Evolutionary conservation across 1,140 invertebrate species (phyloP).

Genomic region (Chymomyza costata): DNA sequence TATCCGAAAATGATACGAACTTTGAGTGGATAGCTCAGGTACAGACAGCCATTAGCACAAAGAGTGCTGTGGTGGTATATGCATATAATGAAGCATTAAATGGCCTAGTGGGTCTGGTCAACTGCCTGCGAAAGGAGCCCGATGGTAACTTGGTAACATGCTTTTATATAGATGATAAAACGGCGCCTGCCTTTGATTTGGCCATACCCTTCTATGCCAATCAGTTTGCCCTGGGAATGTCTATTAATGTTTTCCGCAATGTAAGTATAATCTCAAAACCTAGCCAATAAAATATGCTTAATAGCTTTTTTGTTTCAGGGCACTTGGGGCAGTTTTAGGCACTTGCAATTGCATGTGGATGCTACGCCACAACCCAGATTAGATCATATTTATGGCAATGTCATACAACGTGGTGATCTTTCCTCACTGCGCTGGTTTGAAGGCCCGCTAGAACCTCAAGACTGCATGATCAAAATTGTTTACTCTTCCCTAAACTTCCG

Average conservation of each 20-base stretch:
- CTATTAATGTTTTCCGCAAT: conserved; percentile 86
- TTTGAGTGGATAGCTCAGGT: conserved; percentile 78
- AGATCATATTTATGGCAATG: conserved; percentile 87
- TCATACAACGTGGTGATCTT: conserved; percentile 87
- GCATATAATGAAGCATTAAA: conserved; percentile 80
- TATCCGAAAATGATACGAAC: conserved; percentile 59
- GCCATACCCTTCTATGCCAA: conserved; percentile 80
- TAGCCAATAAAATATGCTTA: neutral
- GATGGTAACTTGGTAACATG: conserved; percentile 80
- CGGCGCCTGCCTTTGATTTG: conserved; percentile 81
- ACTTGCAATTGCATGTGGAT: conserved; percentile 77
- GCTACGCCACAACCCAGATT: conserved; percentile 53
- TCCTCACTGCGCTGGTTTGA: conserved; percentile 90
- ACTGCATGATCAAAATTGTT: conserved; percentile 77
- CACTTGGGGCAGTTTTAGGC: conserved; percentile 88
- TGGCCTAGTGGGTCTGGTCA: conserved; percentile 90
- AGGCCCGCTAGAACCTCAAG: conserved; percentile 76
- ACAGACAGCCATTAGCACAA: conserved; percentile 77
- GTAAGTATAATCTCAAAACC: conserved; percentile 65
- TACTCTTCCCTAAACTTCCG: conserved; percentile 85
- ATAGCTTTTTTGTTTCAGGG: conserved; percentile 73
- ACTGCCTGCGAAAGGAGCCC: conserved; percentile 83
- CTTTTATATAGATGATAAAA: conserved; percentile 80
- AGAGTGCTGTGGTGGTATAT: conserved; percentile 77
- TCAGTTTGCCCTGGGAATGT: conserved; percentile 83